Evolutionary conservation across 2,113 vertebrate species (phyloP).

Genomic region (Oceanites oceanicus): DNA sequence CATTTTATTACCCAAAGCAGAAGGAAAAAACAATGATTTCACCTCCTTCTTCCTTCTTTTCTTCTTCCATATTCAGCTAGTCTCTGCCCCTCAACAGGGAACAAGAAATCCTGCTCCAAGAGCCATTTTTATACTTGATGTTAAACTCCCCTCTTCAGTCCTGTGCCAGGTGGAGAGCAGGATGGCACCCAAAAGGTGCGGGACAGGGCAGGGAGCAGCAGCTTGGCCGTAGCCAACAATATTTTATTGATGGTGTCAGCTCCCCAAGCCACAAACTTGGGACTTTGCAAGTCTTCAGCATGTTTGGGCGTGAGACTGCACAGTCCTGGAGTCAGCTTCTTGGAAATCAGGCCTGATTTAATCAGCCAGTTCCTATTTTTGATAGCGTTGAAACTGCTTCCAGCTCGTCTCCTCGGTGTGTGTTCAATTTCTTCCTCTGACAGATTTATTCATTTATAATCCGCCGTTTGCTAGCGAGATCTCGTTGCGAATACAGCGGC

Average conservation of each 20-base stretch:
- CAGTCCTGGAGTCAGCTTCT: neutral
- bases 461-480: neutral
- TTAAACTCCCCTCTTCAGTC: neutral
- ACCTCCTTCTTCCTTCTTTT: neutral
- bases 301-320: accelerated
- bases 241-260: neutral
- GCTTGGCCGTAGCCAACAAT: accelerated
- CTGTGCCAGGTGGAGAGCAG: neutral
- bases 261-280: neutral
- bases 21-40: neutral
- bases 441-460: neutral
- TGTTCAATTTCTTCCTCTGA: neutral
- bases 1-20: neutral
- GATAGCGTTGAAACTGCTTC: neutral
- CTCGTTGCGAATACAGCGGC: accelerated
- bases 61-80: no score
- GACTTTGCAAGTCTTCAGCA: neutral
- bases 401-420: neutral
- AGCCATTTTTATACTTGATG: neutral
- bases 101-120: neutral
- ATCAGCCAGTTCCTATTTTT: neutral
- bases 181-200: neutral
- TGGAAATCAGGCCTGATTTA: neutral
- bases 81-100: neutral
- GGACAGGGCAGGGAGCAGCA: neutral